A percentile compares a stretch with the other conserved stretches of the same genome.
phyloP scores from a whole-genome alignment of 2,113 vertebrate genomes.

The Pseudolaguvia tuberculata region DNA sequence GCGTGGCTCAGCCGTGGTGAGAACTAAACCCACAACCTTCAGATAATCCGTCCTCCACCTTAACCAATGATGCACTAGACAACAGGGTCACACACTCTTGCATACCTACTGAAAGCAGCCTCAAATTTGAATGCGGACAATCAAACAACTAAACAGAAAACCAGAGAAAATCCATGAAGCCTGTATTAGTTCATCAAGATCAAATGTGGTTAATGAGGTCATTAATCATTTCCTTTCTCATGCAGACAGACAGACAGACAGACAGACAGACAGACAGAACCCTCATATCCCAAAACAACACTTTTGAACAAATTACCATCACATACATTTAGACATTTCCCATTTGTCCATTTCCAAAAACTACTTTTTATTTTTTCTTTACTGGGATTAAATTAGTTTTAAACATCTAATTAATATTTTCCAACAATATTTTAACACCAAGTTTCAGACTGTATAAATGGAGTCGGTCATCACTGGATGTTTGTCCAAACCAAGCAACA shows the following conservation, averaged over 20 bases:
- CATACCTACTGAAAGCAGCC: background rate
- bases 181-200: constrained; percentile 3
- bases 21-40: too few relatives aligned
- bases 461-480: background rate
- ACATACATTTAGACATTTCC: background rate
- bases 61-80: too few relatives aligned
- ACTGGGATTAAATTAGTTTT: too few relatives aligned
- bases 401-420: background rate
- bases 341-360: background rate
- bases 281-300: background rate
- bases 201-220: background rate
- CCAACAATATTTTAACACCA: background rate
- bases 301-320: background rate
- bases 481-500: background rate
- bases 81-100: background rate
- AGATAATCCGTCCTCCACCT: too few relatives aligned
- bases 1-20: too few relatives aligned
- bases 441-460: background rate
- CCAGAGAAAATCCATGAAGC: background rate
- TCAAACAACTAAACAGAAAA: background rate
- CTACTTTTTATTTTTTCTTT: too few relatives aligned
- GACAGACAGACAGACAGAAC: background rate
- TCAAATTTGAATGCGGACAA: background rate
- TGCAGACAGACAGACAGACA: too few relatives aligned
- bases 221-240: background rate